These are phyloP conservation scores for Macrotis lagotis DNA, from an alignment of 2,113 vertebrate species.

Conservation along the genomic window DNA sequence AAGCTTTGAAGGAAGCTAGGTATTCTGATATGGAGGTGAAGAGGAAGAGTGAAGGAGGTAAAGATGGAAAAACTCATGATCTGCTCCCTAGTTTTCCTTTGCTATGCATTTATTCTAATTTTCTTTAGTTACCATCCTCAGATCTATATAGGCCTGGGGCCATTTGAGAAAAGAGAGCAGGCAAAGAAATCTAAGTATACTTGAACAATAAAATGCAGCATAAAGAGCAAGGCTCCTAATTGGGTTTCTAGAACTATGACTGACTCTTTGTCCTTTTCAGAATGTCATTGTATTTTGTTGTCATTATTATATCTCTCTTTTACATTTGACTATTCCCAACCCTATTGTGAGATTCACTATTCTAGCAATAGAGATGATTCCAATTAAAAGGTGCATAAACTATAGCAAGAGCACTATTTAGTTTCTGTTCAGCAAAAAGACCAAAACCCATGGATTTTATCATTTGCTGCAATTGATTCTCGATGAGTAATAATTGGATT, in stretches of 20 bases:
- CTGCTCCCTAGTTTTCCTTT: not conserved
- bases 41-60: not conserved
- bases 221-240: not conserved
- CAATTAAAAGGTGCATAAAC: slow-evolving; percentile 51
- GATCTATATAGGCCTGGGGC: not conserved
- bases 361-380: slow-evolving; percentile 39
- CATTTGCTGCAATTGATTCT: slow-evolving; percentile 59
- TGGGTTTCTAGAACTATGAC: not conserved
- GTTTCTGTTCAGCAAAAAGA: slow-evolving; percentile 47
- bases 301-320: slow-evolving; percentile 7
- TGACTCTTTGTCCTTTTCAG: not conserved
- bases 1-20: not conserved
- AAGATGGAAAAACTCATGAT: not conserved
- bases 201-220: not conserved
- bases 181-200: not conserved
- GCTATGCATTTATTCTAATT: not conserved
- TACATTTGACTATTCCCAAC: not conserved
- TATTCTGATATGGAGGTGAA: not conserved
- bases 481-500: slow-evolving; percentile 63
- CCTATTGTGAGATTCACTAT: not conserved
- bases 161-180: not conserved
- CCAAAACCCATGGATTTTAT: slow-evolving; percentile 60
- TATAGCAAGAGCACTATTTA: not conserved
- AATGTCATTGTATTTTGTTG: not conserved
- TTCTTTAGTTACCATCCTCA: not conserved